A percentile compares a stretch with the other conserved stretches of the same genome.
These are phyloP conservation scores for Pelobates fuscus DNA, from an alignment of 2,113 vertebrate species.

Conservation along the genomic window DNA sequence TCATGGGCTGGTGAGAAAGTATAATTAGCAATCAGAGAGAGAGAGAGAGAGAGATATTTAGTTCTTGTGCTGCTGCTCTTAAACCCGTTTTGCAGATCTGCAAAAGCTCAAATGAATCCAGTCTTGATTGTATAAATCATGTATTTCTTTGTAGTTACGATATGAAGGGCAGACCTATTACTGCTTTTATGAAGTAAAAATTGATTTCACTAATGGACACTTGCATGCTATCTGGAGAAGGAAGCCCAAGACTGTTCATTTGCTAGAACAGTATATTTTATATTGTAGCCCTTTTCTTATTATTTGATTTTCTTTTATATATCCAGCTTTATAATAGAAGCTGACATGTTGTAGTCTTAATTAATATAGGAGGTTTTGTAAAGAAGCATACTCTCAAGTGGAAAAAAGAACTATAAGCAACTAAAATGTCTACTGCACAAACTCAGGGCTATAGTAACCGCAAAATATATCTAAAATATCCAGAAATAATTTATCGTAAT, in stretches of 20 bases:
- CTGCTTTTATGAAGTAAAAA: slow-evolving; percentile 12
- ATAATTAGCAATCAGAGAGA: slow-evolving; percentile 42
- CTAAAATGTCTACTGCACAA: too few species aligned
- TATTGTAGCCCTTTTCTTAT: too few species aligned
- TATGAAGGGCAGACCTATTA: slow-evolving; percentile 13
- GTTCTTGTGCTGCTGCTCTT: slow-evolving; percentile 35
- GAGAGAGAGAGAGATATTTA: slow-evolving; percentile 27
- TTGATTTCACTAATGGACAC: slow-evolving; percentile 22
- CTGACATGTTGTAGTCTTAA: too few species aligned
- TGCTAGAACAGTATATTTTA: not conserved
- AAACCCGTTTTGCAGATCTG: slow-evolving; percentile 15
- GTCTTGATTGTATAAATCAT: slow-evolving; percentile 21
- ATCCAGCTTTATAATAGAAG: too few species aligned
- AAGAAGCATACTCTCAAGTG: too few species aligned
- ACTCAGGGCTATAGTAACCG: too few species aligned
- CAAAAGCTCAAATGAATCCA: slow-evolving; percentile 19
- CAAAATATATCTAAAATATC: too few species aligned
- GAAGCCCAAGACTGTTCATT: not conserved
- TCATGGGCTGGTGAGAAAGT: not conserved
- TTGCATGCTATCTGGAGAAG: not conserved
- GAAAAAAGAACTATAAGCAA: too few species aligned
- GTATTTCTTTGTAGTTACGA: slow-evolving; percentile 30
- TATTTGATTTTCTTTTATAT: too few species aligned
- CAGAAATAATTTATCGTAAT: too few species aligned
- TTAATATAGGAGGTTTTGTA: too few species aligned